phyloP scores from a whole-genome alignment of 2,888 invertebrate genomes.

The Leptopilina drosophilae region DNA sequence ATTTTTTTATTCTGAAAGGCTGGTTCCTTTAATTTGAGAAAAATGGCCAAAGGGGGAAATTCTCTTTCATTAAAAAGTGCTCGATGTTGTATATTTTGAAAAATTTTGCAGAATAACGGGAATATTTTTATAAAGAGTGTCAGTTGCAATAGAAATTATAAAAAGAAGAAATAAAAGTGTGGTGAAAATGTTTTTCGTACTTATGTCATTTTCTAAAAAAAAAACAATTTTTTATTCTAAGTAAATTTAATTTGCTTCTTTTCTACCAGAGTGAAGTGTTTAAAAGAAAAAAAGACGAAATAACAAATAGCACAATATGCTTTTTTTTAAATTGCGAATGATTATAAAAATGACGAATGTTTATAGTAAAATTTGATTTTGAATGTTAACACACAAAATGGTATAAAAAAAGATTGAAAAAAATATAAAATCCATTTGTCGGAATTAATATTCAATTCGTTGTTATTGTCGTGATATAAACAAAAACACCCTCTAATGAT shows the following conservation, averaged over 20 bases:
- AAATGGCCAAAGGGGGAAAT: neutral
- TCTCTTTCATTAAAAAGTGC: neutral
- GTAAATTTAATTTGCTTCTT: too few relatives aligned
- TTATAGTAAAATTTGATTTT: neutral
- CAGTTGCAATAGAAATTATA: slow-evolving; percentile 9
- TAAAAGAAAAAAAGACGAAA: neutral
- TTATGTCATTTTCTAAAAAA: neutral
- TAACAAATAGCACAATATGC: neutral
- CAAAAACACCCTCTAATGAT: neutral
- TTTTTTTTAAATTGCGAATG: neutral
- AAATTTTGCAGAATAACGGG: slow-evolving; percentile 6
- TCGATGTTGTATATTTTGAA: slow-evolving; percentile 14
- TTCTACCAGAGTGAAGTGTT: too few relatives aligned
- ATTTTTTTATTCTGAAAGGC: neutral
- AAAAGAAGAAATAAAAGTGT: too few relatives aligned
- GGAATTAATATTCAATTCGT: neutral
- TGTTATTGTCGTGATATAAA: slow-evolving; percentile 13
- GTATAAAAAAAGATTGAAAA: neutral
- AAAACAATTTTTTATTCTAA: too few relatives aligned
- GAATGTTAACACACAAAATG: neutral
- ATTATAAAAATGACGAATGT: neutral
- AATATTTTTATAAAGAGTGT: slow-evolving; percentile 35
- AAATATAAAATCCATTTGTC: neutral
- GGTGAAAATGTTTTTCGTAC: slow-evolving; percentile 25
- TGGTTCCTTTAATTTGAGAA: neutral